Conservation (phyloP, 2,113 vertebrate genomes). For the Chrysochloris asiatica region DNA sequence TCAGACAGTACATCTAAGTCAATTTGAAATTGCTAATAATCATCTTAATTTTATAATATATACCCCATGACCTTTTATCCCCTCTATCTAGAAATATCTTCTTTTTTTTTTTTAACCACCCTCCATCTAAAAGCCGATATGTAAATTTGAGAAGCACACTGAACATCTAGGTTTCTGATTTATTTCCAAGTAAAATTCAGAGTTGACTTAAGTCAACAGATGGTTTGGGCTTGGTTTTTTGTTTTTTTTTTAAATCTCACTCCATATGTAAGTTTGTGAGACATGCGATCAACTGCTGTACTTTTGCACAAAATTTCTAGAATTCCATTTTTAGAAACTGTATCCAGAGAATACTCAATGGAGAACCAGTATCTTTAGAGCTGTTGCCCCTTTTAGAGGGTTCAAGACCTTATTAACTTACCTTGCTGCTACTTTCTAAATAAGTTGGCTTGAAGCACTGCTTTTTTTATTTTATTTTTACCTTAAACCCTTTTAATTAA, state of each 20-base stretch:
- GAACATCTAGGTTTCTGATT: constrained; percentile 45
- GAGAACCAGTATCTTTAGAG: not conserved
- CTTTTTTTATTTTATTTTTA: constrained; percentile 43
- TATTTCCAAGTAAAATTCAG: constrained; percentile 58
- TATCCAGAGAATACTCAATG: not conserved
- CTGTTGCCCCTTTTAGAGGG: not conserved
- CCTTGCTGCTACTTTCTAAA: constrained; percentile 27
- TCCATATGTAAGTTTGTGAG: constrained; percentile 55
- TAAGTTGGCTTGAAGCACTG: not conserved
- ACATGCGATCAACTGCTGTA: constrained; percentile 54
- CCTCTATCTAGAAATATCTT: not conserved
- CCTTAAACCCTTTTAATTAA: constrained; percentile 34
- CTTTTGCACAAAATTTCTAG: constrained; percentile 54
- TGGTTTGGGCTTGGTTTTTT: constrained; percentile 59
- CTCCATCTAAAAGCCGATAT: not conserved
- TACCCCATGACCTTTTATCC: not conserved
- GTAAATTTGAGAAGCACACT: constrained; percentile 10
- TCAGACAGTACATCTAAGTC: not conserved
- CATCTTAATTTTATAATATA: constrained; percentile 14
- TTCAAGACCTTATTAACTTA: not conserved
- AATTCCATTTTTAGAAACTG: constrained; percentile 60
- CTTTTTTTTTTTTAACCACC: not conserved
- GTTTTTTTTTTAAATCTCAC: too few species aligned
- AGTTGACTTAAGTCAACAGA: constrained; percentile 58
- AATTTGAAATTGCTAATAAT: constrained; percentile 29